phyloP scores from a whole-genome alignment of 2,888 invertebrate genomes.

The Eupithecia inturbata region DNA sequence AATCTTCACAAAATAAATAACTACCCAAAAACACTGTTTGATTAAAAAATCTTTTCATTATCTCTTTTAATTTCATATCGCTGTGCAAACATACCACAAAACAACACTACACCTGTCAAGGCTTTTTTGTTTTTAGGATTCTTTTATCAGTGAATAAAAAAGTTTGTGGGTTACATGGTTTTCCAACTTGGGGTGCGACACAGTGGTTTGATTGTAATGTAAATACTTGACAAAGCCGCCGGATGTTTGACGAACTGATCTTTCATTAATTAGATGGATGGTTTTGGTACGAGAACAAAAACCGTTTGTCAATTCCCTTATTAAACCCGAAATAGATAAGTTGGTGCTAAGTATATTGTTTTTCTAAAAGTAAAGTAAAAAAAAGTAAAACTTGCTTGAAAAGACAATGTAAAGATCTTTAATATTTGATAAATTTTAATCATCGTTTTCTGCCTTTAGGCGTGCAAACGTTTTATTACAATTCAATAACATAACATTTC shows the following conservation, averaged over 20 bases:
- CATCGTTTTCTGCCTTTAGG: no score
- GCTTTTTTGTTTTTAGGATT: slow-evolving; percentile 45
- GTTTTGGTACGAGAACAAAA: slow-evolving; percentile 12
- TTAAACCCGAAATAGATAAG: neutral
- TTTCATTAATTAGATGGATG: slow-evolving; percentile 42
- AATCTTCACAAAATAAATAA: slow-evolving; percentile 46
- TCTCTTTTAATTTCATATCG: slow-evolving; percentile 67
- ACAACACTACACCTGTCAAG: slow-evolving; percentile 55
- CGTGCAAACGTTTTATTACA: no score
- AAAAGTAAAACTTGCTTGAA: no score
- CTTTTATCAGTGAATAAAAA: slow-evolving; percentile 51
- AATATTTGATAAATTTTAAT: no score
- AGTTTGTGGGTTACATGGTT: slow-evolving; percentile 33
- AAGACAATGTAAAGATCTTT: no score
- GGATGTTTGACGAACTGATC: slow-evolving; percentile 58
- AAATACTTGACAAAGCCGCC: slow-evolving; percentile 51
- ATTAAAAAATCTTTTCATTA: slow-evolving; percentile 58
- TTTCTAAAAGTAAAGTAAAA: no score
- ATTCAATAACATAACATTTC: no score
- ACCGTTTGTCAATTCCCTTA: neutral
- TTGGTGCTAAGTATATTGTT: neutral
- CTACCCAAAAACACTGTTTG: slow-evolving; percentile 53
- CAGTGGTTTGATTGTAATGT: slow-evolving; percentile 48
- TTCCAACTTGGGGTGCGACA: slow-evolving; percentile 37
- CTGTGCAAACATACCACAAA: slow-evolving; percentile 57